Conservation (phyloP, 1,140 invertebrate genomes). For the Drosophila ironensis region DNA sequence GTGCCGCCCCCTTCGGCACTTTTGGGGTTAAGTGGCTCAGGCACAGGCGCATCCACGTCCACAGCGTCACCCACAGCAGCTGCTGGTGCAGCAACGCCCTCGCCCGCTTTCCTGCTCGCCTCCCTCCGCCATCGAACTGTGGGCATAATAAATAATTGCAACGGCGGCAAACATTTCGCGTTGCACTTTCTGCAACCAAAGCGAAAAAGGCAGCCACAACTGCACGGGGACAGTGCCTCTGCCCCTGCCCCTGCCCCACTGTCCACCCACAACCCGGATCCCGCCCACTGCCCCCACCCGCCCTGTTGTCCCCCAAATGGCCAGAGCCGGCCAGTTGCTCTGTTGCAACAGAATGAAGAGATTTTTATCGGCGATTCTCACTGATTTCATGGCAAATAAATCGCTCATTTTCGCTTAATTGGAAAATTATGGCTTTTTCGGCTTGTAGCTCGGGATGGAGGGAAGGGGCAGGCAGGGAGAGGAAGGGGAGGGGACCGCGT, state of each 20-base stretch:
- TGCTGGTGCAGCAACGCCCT: constrained; percentile 12
- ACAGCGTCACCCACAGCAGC: constrained; percentile 39
- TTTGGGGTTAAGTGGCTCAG: constrained; percentile 69
- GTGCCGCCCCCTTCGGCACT: not conserved
- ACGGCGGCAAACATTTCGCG: constrained; percentile 71
- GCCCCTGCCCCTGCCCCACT: not conserved
- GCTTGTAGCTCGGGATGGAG: constrained; percentile 22
- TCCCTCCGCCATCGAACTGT: constrained; percentile 10
- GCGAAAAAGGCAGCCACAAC: constrained; percentile 57
- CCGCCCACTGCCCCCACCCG: not conserved
- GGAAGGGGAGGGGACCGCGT: not conserved
- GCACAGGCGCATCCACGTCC: constrained; percentile 21
- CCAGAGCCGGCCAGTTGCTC: constrained; percentile 38
- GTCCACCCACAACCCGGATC: constrained; percentile 2
- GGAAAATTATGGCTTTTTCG: constrained; percentile 82
- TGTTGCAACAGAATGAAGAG: constrained; percentile 80
- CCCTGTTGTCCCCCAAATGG: constrained; percentile 11
- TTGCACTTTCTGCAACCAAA: constrained; percentile 76
- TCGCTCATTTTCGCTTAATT: constrained; percentile 82
- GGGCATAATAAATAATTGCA: constrained; percentile 78
- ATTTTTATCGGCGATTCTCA: constrained; percentile 82
- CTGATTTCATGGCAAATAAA: constrained; percentile 82
- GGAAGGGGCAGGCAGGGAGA: not conserved
- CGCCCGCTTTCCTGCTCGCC: constrained; percentile 1
- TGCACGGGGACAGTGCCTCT: constrained; percentile 18